These are phyloP conservation scores for Ceyx erithaca DNA, from an alignment of 2,797 vertebrate species.

Conservation along the genomic window DNA sequence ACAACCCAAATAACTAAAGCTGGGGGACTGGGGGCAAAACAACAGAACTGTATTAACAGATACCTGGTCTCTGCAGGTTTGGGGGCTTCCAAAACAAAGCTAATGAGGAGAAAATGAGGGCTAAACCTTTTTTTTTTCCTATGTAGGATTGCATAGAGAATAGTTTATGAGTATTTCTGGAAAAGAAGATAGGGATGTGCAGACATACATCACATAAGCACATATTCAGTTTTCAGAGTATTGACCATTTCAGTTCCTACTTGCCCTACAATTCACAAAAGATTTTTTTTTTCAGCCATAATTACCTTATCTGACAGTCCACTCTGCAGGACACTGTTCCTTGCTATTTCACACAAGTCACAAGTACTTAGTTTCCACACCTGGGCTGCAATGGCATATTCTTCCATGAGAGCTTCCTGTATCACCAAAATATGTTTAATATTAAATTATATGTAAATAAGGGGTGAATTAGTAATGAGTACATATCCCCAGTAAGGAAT, in stretches of 20 bases:
- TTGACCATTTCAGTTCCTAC: not conserved
- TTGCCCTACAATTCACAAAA: not conserved
- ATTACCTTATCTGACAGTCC: constrained; percentile 92
- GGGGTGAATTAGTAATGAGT: not conserved
- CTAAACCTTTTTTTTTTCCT: not conserved
- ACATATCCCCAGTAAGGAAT: not conserved
- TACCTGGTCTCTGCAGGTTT: not conserved
- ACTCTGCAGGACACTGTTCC: constrained; percentile 95
- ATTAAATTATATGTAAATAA: not conserved
- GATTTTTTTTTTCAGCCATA: not conserved
- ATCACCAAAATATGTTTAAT: constrained; percentile 29
- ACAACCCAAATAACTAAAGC: not conserved
- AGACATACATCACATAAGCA: not conserved
- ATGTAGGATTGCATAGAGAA: not conserved
- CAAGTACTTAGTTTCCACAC: constrained; percentile 98
- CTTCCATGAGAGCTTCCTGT: constrained; percentile 97
- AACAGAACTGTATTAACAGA: not conserved
- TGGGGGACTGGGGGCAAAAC: not conserved
- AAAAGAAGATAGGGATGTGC: not conserved
- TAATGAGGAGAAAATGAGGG: not conserved
- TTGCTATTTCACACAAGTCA: constrained; percentile 94
- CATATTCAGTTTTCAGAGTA: not conserved
- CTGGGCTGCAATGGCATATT: constrained; percentile 97
- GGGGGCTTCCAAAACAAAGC: not conserved
- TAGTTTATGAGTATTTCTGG: not conserved